Evolutionary conservation across 2,113 vertebrate genomes (phyloP).

Genomic region (Lynx canadensis): DNA sequence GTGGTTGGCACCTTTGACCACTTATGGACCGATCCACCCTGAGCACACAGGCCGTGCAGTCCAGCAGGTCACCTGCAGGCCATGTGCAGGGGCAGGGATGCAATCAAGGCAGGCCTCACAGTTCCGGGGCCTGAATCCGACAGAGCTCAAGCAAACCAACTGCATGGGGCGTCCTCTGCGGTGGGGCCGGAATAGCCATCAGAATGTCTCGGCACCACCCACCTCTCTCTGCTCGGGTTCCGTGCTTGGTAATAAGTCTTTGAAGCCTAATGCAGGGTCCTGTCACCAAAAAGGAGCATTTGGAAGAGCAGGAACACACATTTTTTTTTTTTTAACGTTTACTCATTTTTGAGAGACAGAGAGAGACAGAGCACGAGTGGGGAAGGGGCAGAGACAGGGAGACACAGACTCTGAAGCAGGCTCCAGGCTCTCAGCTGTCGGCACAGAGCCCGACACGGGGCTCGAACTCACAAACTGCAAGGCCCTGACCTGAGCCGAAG

Average conservation of each 20-base stretch:
- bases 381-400: no score
- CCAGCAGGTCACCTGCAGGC: not conserved
- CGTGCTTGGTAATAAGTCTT: not conserved
- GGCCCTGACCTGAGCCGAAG: no score
- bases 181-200: rapidly evolving
- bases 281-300: not conserved
- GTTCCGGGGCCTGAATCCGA: not conserved
- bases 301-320: not conserved
- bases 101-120: rapidly evolving
- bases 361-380: no score
- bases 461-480: no score
- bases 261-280: not conserved
- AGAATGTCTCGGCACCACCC: no score
- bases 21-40: not conserved
- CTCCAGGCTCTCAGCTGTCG: no score
- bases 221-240: not conserved
- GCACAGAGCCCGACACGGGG: no score
- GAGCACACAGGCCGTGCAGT: not conserved
- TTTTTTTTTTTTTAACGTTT: no score
- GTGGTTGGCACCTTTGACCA: no score
- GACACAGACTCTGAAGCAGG: no score
- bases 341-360: no score
- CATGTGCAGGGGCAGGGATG: rapidly evolving
- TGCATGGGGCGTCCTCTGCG: not conserved
- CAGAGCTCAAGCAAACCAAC: not conserved